These are phyloP conservation scores for Paedocypris micromegethes DNA, from an alignment of 2,797 vertebrate species.

Conservation along the genomic window DNA sequence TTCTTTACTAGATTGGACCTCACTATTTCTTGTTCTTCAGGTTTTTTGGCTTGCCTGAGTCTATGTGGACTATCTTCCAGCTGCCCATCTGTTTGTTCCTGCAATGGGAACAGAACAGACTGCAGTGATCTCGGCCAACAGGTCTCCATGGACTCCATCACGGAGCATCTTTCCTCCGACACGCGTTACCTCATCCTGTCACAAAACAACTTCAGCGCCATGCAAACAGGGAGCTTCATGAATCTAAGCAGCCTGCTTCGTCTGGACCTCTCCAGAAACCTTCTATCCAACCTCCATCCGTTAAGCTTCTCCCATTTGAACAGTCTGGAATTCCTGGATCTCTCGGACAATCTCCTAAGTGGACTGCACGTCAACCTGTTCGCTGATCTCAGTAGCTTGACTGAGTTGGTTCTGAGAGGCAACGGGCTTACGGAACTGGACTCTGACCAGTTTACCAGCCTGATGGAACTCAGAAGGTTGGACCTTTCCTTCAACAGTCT, in stretches of 20 bases:
- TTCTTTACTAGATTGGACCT: neutral
- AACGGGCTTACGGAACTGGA: slow-evolving; percentile 77
- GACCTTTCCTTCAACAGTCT: slow-evolving; percentile 88
- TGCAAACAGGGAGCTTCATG: slow-evolving; percentile 70
- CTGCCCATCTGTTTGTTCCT: slow-evolving; percentile 81
- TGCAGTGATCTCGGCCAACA: slow-evolving; percentile 84
- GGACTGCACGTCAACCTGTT: slow-evolving; percentile 58
- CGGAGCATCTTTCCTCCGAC: slow-evolving; percentile 65
- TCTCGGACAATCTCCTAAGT: slow-evolving; percentile 85
- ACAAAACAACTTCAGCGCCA: slow-evolving; percentile 82
- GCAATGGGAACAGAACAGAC: slow-evolving; percentile 77
- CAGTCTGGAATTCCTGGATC: slow-evolving; percentile 78
- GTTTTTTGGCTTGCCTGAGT: slow-evolving; percentile 64
- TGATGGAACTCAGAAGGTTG: slow-evolving; percentile 71
- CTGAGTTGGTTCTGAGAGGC: slow-evolving; percentile 67
- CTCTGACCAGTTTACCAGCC: slow-evolving; percentile 75
- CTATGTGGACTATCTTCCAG: slow-evolving; percentile 59
- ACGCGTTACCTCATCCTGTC: slow-evolving; percentile 76
- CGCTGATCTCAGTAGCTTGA: slow-evolving; percentile 68
- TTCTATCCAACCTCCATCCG: slow-evolving; percentile 73
- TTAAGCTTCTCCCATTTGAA: slow-evolving; percentile 75
- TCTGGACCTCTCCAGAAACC: slow-evolving; percentile 90
- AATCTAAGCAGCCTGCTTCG: slow-evolving; percentile 79
- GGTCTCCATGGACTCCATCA: slow-evolving; percentile 69
- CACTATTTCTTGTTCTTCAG: slow-evolving; percentile 46